Evolutionary conservation across 2,113 vertebrate genomes (phyloP).

Genomic region (Sinocyclocheilus grahami): DNA sequence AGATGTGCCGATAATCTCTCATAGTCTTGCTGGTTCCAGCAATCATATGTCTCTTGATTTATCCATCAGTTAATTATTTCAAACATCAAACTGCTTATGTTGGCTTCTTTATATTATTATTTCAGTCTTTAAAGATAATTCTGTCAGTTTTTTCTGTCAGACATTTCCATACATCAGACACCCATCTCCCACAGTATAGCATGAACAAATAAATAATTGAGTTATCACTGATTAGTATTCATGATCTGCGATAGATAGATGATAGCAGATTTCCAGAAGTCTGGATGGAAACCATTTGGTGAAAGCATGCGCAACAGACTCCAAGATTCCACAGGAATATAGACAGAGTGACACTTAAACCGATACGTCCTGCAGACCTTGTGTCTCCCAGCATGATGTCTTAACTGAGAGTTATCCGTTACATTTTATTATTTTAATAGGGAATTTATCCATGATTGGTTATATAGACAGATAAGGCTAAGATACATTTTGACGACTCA

Average conservation of each 20-base stretch:
- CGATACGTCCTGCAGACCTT: slow-evolving; percentile 32
- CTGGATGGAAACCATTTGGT: slow-evolving; percentile 12
- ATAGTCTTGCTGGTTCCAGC: too few species aligned
- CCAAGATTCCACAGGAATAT: slow-evolving; percentile 47
- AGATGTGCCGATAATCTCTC: too few species aligned
- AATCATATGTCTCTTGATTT: too few species aligned
- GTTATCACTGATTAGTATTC: neutral
- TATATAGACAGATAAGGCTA: neutral
- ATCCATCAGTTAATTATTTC: too few species aligned
- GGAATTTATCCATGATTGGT: neutral
- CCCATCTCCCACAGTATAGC: neutral
- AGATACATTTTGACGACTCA: neutral
- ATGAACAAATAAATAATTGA: neutral
- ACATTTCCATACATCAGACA: neutral
- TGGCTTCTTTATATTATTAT: too few species aligned
- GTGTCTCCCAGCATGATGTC: slow-evolving; percentile 19
- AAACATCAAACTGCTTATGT: too few species aligned
- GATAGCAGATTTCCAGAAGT: slow-evolving; percentile 15
- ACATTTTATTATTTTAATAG: neutral
- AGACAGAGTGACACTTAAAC: slow-evolving; percentile 29
- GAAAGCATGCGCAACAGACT: neutral
- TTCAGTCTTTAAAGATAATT: too few species aligned
- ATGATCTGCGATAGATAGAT: neutral
- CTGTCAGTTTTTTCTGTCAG: too few species aligned
- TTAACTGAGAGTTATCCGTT: neutral